phyloP scores from a whole-genome alignment of 2,797 vertebrate genomes.

The Fistularia tabacaria region DNA sequence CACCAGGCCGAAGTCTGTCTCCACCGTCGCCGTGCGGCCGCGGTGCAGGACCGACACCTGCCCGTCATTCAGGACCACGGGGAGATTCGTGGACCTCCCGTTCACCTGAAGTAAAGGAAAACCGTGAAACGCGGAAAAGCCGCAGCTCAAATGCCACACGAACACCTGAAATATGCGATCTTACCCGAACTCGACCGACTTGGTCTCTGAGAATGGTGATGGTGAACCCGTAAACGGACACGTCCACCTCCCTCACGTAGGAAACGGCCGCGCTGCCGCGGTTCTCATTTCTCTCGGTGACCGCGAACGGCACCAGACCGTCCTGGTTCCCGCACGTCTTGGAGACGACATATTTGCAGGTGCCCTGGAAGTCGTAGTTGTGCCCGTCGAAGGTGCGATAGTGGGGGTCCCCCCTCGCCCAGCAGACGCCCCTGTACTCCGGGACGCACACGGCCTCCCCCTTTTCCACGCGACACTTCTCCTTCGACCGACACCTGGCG shows the following conservation, averaged over 20 bases:
- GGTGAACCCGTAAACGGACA: constrained; percentile 62
- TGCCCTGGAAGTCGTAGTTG: constrained; percentile 80
- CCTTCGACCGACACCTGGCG: constrained; percentile 67
- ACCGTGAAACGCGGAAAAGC: constrained; percentile 28
- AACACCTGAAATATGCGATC: constrained; percentile 25
- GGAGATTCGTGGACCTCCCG: constrained; percentile 51
- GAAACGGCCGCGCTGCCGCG: constrained; percentile 69
- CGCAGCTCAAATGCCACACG: constrained; percentile 50
- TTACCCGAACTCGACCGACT: constrained; percentile 70
- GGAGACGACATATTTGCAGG: constrained; percentile 76
- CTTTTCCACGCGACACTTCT: constrained; percentile 61
- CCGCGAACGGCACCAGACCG: constrained; percentile 65
- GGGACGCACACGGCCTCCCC: constrained; percentile 61
- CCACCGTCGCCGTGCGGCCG: constrained; percentile 54
- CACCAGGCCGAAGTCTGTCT: constrained; percentile 64
- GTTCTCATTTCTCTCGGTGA: constrained; percentile 75
- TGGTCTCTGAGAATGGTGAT: constrained; percentile 70
- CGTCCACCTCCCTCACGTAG: constrained; percentile 65
- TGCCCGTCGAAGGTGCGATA: constrained; percentile 76
- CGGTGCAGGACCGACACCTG: constrained; percentile 52
- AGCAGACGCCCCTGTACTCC: constrained; percentile 65
- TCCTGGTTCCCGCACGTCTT: constrained; percentile 45
- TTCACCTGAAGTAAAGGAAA: constrained; percentile 69
- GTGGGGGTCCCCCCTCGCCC: constrained; percentile 76
- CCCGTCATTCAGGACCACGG: constrained; percentile 66